Conservation (phyloP, 2,113 vertebrate genomes). For the Alethe castanea region DNA sequence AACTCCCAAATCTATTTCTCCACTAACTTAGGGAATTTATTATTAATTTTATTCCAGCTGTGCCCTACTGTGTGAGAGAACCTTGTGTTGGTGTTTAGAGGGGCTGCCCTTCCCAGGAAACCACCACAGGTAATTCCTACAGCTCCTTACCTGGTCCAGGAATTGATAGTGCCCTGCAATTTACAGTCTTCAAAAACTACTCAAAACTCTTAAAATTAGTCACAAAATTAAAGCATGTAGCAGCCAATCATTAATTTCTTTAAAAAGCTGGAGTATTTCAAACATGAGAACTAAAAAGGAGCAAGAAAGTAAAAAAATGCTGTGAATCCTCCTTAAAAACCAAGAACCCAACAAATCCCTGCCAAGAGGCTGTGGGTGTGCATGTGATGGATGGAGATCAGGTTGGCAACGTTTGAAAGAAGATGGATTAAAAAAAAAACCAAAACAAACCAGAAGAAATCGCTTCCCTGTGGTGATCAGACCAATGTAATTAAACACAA, state of each 20-base stretch:
- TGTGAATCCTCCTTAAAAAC: background rate
- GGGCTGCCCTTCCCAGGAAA: background rate
- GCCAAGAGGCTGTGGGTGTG: background rate
- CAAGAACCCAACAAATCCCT: background rate
- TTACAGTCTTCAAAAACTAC: background rate
- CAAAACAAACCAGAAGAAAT: background rate
- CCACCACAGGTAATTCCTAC: background rate
- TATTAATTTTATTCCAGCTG: background rate
- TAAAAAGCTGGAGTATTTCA: background rate
- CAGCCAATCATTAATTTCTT: background rate
- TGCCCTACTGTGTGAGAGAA: background rate
- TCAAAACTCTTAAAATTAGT: background rate
- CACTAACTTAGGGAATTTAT: background rate
- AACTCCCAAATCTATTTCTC: background rate
- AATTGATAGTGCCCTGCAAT: background rate
- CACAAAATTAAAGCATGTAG: background rate
- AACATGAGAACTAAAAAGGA: background rate
- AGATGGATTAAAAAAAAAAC: background rate
- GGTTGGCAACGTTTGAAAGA: background rate
- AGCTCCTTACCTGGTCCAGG: background rate
- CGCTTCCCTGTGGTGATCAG: background rate
- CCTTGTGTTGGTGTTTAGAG: background rate
- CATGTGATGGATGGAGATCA: background rate
- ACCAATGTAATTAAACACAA: background rate
- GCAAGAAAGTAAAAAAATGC: background rate